Evolutionary conservation across 2,113 vertebrate species (phyloP).

Genomic region (Aphelocoma coerulescens): DNA sequence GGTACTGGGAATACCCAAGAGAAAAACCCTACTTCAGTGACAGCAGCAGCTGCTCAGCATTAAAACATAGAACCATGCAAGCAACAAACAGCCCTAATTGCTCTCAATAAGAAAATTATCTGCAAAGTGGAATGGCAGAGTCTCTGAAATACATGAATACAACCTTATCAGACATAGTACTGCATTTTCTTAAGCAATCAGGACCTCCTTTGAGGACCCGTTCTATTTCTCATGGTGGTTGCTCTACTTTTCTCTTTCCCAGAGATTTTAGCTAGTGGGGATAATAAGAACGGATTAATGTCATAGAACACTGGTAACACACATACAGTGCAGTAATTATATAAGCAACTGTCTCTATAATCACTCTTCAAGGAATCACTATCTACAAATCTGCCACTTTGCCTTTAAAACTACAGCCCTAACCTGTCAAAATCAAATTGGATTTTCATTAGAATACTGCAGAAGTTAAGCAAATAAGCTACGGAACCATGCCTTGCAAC

Average conservation of each 20-base stretch:
- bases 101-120: conserved; percentile 2
- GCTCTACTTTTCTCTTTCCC: not conserved
- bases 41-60: not conserved
- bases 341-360: conserved; percentile 11
- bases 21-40: not conserved
- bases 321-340: not conserved
- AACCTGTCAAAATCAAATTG: conserved; percentile 19
- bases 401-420: conserved; percentile 8
- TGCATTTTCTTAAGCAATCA: not conserved
- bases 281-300: not conserved
- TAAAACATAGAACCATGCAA: not conserved
- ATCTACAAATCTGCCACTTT: conserved; percentile 31
- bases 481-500: not conserved
- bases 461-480: not conserved
- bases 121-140: not conserved
- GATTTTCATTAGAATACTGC: conserved; percentile 23
- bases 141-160: not conserved
- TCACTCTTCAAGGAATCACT: not conserved
- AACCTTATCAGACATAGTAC: not conserved
- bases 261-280: not conserved
- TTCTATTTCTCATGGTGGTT: not conserved
- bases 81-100: not conserved
- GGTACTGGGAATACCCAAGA: not conserved
- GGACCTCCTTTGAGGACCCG: not conserved
- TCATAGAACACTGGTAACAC: not conserved